phyloP scores from a whole-genome alignment of 2,888 invertebrate genomes.

The Aporophyla nigra region DNA sequence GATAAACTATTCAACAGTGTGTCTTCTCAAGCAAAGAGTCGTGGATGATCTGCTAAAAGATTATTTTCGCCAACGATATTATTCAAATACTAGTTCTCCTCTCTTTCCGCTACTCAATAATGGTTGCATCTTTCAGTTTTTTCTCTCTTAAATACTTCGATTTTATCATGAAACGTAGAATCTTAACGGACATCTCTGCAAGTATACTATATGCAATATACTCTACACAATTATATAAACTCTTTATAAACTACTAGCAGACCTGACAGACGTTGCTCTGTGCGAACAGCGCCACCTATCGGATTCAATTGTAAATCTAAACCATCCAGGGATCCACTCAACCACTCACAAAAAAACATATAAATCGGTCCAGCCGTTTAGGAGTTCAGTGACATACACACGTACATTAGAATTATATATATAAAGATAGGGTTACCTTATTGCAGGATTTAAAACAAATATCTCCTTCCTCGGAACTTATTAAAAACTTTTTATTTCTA shows the following conservation, averaged over 20 bases:
- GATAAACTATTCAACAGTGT: neutral
- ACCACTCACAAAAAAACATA: too few relatives aligned
- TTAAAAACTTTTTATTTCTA: conserved; percentile 7
- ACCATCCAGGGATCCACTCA: too few relatives aligned
- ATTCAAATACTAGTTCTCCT: neutral
- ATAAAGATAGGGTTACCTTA: neutral
- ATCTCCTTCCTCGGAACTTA: conserved; percentile 2
- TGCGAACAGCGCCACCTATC: too few relatives aligned
- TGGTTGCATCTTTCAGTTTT: neutral
- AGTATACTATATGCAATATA: too few relatives aligned
- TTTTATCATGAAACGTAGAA: neutral
- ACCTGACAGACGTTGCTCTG: too few relatives aligned
- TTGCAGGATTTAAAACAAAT: too few relatives aligned
- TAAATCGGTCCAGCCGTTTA: too few relatives aligned
- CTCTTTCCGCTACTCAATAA: neutral
- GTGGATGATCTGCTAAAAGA: conserved; percentile 1
- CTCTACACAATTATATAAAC: too few relatives aligned
- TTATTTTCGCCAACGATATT: neutral
- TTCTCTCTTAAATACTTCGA: neutral
- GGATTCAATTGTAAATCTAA: too few relatives aligned
- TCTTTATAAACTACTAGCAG: too few relatives aligned
- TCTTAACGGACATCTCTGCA: neutral
- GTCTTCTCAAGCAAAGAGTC: neutral
- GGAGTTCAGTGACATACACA: too few relatives aligned
- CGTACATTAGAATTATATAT: too few relatives aligned